Base-by-base conservation (phyloP, 2,888 invertebrate genomes). In the Encarsia formosa region DNA sequence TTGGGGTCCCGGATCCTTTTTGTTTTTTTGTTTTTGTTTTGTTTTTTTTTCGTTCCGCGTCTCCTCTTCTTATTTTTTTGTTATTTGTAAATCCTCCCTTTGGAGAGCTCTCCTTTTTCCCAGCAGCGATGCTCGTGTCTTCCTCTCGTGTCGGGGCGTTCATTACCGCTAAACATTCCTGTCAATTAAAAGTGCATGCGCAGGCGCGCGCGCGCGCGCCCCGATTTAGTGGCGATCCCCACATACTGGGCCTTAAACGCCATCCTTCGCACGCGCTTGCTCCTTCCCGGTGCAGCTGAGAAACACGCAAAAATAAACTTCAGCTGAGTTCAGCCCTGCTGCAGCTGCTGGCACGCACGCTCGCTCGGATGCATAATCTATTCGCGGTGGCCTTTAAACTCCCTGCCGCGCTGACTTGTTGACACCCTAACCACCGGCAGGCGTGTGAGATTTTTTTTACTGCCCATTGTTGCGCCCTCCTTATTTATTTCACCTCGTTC, bases 111-210 rank as follows among this genome's bases (percentile, higher is more conserved):
- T 32, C 45, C 45, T 54, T 42, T 48, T 44, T 34, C 38, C 29
- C 32, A 5, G n/a, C 20, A 11, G 39, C 35, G 41, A 49, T 22
- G 45, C 52, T 51, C 51, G 57, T 56, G 59, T 62, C 58, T 56
- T 56, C 54, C 57, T 61, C 61, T 60, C 60, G 52, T 60, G 58
- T 62, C 58, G 61, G 56, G 60, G 63, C 65, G 67, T 70, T 71
- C 69, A 67, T 71, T 71, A 69, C 64, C 65, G 70, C 65, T 70
- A 68, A 70, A 71, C 68, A 70, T 70, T 70, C 61, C 67, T 70
- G 72, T 70, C 72, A 71, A 73, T 73, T 72, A 71, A 69, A 68
- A 68, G 67, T 66, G 65, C 66, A 62, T 49, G 49, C 49, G 65
- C 66, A 62, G 45, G 49, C 49, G 32, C 52, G 45, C 26, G 4